Evolutionary conservation across 2,113 vertebrate genomes (phyloP).

Genomic region (Elachura formosa): DNA sequence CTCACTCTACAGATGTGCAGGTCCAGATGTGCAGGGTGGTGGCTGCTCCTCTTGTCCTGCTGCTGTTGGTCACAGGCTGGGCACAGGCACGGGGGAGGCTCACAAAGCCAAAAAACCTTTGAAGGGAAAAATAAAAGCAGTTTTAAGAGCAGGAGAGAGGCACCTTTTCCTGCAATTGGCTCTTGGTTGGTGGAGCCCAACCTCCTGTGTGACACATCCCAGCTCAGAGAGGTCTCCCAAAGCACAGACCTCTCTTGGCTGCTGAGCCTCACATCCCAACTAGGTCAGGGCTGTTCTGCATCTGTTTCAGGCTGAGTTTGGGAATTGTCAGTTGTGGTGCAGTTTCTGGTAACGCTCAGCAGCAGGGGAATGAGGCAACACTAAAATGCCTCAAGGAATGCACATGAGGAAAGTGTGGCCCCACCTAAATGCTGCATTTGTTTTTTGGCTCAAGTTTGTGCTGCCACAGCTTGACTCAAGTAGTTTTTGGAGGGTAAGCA

Average conservation of each 20-base stretch:
- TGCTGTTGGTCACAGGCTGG: background rate
- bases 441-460: background rate
- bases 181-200: background rate
- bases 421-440: background rate
- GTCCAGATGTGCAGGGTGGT: background rate
- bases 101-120: background rate
- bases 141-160: background rate
- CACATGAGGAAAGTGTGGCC: background rate
- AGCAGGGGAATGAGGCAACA: background rate
- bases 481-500: background rate
- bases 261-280: background rate
- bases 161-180: background rate
- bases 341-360: background rate
- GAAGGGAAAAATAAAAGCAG: background rate
- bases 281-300: background rate
- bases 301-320: background rate
- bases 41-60: background rate
- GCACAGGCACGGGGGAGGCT: fast-evolving
- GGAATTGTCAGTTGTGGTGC: background rate
- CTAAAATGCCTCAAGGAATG: constrained; percentile 4
- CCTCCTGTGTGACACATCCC: background rate
- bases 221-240: background rate
- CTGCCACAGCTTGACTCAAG: background rate
- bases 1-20: background rate
- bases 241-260: background rate